Evolutionary conservation across 2,113 vertebrate species (phyloP), one percentile per base, ranked within the genome.

Genomic region (Laterallus jamaicensis): DNA sequence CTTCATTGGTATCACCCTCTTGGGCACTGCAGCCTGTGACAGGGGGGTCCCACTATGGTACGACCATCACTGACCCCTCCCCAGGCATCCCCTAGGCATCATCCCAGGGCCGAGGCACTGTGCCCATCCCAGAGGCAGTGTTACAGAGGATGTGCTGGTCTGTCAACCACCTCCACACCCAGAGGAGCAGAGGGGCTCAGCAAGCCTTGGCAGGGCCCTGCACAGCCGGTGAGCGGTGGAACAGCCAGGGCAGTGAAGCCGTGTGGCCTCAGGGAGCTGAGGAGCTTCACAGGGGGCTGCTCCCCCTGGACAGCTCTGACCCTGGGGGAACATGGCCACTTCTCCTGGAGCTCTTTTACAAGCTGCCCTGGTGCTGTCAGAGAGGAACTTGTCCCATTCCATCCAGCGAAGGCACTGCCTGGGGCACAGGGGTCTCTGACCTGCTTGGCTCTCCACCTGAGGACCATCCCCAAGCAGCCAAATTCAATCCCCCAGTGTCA

Each of bases 281-380:
- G 25, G n/a, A 81, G 63, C 60, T 18, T 25, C 1, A 0, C 63
- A 55, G 58, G 28, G 50, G n/a, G 52, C 54, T 76, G 25, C 18
- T 55, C 25, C 50, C 40, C 39, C 59, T 44, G 59, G 9, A 15
- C 66, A 20, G 28, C 24, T 60, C 66, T 54, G 75, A 40, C 60
- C 59, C 75, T 44, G 15, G 44, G 21, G 7, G 8, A 44, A 28
- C 8, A 8, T 0, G 0, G n/a, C n/a, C 8, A 0, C 60, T 74
- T 26, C 31, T 66, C n/a, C 10, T 12, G 19, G 21, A 7, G 9
- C 29, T 42, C 37, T 40, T 63, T 17, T 17, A 26, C 28, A 17
- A 28, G 15, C 58, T 77, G 22, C 16, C 39, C 15, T 10, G 59
- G 44, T 9, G 0, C 69, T 28, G 18, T 40, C 31, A 73, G 47